Evolutionary conservation across 2,888 invertebrate species (phyloP), one percentile per base, ranked within the genome.

Genomic region (Actias luna): DNA sequence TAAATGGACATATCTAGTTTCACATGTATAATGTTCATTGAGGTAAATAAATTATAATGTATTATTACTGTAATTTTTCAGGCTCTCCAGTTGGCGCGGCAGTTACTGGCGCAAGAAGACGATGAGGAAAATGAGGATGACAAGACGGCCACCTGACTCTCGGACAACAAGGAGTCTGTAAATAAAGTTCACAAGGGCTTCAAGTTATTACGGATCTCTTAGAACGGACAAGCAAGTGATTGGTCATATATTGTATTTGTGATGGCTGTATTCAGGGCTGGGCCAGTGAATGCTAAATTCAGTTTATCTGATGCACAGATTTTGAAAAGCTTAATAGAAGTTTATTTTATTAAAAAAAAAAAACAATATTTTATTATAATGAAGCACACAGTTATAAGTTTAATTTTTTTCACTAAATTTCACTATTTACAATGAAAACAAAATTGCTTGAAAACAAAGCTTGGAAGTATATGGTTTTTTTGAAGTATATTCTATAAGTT

Each of bases 11-110:
- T n/a, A n/a, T n/a, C n/a, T n/a, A n/a, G n/a, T n/a, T n/a, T n/a
- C n/a, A n/a, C n/a, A n/a, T n/a, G n/a, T n/a, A n/a, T n/a, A n/a
- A n/a, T n/a, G n/a, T n/a, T 39, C 5, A 7, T n/a, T n/a, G 7
- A 5, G 16, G 7, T 46, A 59, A 25, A 2, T 39, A 59, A n/a
- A 3, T 18, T 50, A 22, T 22, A 22, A 18, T 46, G 18, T 10
- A 5, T 22, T n/a, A n/a, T 0, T 25, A 50, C 14, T 50, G 22
- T 29, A 39, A 46, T 36, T 39, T 85, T 87, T 12, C 96, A 98
- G 88, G 99, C 98, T 0, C 96, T 99, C 8, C 97, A 98, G 86
- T 87, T 98, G 79, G 98, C 99, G 29, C 94, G 98, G 74, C 97
- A 98, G 87, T 93, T 99, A 70, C 94, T 99, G 92, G 95, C 97